These are phyloP conservation scores for Clarias platycephalus DNA, from an alignment of 2,797 vertebrate species.

Conservation along the genomic window DNA sequence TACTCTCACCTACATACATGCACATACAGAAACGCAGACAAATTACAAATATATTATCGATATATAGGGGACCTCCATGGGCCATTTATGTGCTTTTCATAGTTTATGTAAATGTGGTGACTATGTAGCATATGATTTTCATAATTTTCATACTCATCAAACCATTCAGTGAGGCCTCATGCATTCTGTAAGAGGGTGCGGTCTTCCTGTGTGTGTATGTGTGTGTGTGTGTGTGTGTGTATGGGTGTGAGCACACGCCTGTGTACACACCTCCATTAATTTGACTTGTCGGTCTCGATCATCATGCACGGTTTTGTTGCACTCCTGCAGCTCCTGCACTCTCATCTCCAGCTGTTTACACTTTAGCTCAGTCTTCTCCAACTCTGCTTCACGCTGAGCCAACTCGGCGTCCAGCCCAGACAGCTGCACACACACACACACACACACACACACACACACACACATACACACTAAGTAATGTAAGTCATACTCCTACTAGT, in stretches of 20 bases:
- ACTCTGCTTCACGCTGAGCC: slow-evolving; percentile 77
- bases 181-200: neutral
- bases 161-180: neutral
- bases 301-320: slow-evolving; percentile 75
- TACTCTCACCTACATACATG: slow-evolving; percentile 78
- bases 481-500: neutral
- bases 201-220: neutral
- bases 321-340: slow-evolving; percentile 84
- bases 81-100: neutral
- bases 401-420: slow-evolving; percentile 85
- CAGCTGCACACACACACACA: slow-evolving; percentile 71
- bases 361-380: slow-evolving; percentile 83
- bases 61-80: neutral
- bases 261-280: slow-evolving; percentile 83
- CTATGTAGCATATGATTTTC: slow-evolving; percentile 1
- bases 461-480: slow-evolving; percentile 1
- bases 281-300: slow-evolving; percentile 84
- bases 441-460: slow-evolving; percentile 40
- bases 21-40: neutral
- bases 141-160: slow-evolving; percentile 6
- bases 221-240: neutral
- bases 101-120: neutral
- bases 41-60: slow-evolving; percentile 32
- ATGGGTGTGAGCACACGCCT: neutral
- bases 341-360: slow-evolving; percentile 83